Evolutionary conservation across 2,797 vertebrate genomes (phyloP), one percentile per base, ranked within the genome.

Genomic region (Odontamblyopus rebecca): DNA sequence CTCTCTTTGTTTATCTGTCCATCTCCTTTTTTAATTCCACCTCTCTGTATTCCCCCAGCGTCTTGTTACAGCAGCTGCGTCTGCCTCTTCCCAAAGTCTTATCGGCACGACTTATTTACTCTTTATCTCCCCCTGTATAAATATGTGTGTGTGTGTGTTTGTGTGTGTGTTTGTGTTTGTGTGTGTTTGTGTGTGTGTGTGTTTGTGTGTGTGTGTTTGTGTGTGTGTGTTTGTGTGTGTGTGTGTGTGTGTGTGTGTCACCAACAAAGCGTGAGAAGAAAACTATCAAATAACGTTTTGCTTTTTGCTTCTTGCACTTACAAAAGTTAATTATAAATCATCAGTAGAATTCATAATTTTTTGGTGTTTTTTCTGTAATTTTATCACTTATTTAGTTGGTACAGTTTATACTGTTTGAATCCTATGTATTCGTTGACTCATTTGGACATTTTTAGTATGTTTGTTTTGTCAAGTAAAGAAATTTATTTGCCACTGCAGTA

Each of bases 41-140:
- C 19, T 70, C 29, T 85, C 78, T 73, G 74, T 86, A 85, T 87
- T 88, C 89, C 85, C 83, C 72, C 71, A 64, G 79, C 83, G 80
- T 84, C 88, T 89, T 66, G 85, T 85, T 90, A 88, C 85, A 87
- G 77, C 82, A 82, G 76, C 75, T 90, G 89, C 86, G 83, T 91
- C 88, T 89, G 79, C 85, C 88, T 85, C 73, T 69, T 79, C 69
- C 80, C 84, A 77, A 35, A 82, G 70, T 75, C 82, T 90, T 88
- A 89, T 89, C 85, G 53, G 68, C 72, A 59, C 44, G 23, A 82
- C 78, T 85, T 60, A 30, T 77, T 7, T 41, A 66, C 77, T 38
- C 35, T 82, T 82, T 87, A 85, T 86, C 69, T 79, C 6, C 70
- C 2, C 32, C 15, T 65, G 59, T 65, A 0, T 57, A 63, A 69